Evolutionary conservation across 2,888 invertebrate genomes (phyloP).

Genomic region (Gryllus longicercus): DNA sequence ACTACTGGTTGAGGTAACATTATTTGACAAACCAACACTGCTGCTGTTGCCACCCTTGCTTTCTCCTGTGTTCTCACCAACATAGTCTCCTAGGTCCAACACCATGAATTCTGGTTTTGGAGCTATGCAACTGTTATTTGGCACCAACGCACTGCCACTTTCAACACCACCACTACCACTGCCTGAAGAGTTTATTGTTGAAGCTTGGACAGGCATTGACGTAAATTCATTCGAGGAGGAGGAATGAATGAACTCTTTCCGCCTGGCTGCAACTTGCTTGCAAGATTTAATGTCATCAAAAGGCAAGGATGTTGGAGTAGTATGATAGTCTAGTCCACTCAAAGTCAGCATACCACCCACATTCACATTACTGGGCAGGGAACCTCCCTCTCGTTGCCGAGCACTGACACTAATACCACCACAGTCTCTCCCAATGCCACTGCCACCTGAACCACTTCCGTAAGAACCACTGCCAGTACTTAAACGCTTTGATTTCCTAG

Average conservation of each 20-base stretch:
- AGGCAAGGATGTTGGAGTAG: conserved; percentile 29
- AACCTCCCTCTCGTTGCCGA: conserved; percentile 63
- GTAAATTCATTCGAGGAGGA: conserved; percentile 30
- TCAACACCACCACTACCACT: conserved; percentile 22
- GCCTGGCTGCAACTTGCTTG: not conserved
- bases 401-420: conserved; percentile 45
- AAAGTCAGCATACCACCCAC: conserved; percentile 38
- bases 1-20: not conserved
- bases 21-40: too few relatives aligned
- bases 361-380: conserved; percentile 58
- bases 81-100: conserved; percentile 49
- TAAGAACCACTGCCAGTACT: conserved; percentile 1
- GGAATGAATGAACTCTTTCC: conserved; percentile 28
- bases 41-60: not conserved
- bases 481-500: conserved; percentile 23
- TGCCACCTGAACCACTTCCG: not conserved
- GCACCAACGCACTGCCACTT: not conserved
- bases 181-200: conserved; percentile 23
- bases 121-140: conserved; percentile 38
- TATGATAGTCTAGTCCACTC: conserved; percentile 31
- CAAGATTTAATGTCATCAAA: conserved; percentile 32
- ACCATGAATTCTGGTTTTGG: conserved; percentile 50
- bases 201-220: conserved; percentile 29
- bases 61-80: conserved; percentile 39
- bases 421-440: conserved; percentile 24